phyloP scores from a whole-genome alignment of 2,797 vertebrate genomes.

The Anas flavirostris region DNA sequence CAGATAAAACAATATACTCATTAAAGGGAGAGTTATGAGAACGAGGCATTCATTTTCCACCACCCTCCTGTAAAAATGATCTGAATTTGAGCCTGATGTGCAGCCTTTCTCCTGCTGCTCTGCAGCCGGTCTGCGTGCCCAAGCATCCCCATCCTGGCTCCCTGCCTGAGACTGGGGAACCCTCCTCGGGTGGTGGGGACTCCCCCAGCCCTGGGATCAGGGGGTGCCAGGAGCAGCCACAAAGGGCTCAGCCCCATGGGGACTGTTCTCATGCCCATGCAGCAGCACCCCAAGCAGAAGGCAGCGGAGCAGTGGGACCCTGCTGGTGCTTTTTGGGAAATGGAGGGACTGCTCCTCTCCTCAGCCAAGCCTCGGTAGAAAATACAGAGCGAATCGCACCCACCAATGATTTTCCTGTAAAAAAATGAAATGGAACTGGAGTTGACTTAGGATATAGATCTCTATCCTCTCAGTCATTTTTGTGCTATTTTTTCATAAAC shows the following conservation, averaged over 20 bases:
- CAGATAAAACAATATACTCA: not conserved
- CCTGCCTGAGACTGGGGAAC: no score
- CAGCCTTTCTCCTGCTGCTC: not conserved
- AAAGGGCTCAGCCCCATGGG: no score
- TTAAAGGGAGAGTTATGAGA: not conserved
- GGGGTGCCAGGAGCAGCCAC: no score
- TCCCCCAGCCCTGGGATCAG: no score
- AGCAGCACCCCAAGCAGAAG: not conserved
- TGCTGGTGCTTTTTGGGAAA: not conserved
- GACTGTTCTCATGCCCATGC: no score
- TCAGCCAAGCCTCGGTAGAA: not conserved
- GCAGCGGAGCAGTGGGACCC: not conserved
- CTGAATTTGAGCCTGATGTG: not conserved
- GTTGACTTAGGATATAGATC: conserved; percentile 72
- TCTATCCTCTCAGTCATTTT: conserved; percentile 69
- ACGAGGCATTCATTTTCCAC: not conserved
- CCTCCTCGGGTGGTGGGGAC: no score
- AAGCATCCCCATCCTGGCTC: no score
- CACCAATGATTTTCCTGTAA: conserved; percentile 30
- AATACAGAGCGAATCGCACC: conserved; percentile 58
- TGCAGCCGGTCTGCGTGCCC: not conserved
- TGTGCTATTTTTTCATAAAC: conserved; percentile 75
- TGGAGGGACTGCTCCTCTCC: not conserved
- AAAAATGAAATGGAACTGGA: conserved; percentile 61
- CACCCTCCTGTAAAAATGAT: not conserved